Evolutionary conservation across 2,113 vertebrate species (phyloP), one percentile per base, ranked within the genome.

Genomic region (Seriola aureovittata): DNA sequence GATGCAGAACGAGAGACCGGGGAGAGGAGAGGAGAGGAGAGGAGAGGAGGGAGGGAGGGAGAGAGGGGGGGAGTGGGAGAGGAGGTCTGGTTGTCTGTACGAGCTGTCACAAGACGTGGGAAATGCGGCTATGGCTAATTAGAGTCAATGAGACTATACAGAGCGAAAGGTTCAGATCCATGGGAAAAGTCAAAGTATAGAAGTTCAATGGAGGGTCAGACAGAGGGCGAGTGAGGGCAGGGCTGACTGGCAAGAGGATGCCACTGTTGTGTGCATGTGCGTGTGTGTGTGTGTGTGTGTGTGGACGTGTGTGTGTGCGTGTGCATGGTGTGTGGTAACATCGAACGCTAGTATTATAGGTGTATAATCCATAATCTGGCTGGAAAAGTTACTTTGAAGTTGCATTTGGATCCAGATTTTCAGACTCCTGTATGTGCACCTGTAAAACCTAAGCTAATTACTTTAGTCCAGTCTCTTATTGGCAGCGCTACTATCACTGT

Each of bases 81-180:
- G 57, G 76, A 57, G 84, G 85, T 75, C 72, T 85, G 83, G 59
- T 71, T 73, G 77, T 88, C 78, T 85, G 64, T 75, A 67, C 77
- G 63, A 84, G 80, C 84, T 85, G 89, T 89, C 92, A 90, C 84
- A 66, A 82, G 83, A 89, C 60, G 85, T 77, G 85, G 86, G 80
- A 91, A 92, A 87, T 75, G 77, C 64, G 40, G 75, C 65, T 73
- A 48, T 29, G 68, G 81, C 78, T 85, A 91, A 92, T 91, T 91
- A 85, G 77, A 92, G 83, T 84, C 85, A 89, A 88, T 84, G 85
- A 82, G 81, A 78, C 52, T 23, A 44, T 25, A 81, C 29, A 84
- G 73, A 70, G 17, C 5, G 9, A 84, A 78, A 67, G 74, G 38
- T 75, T 60, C 46, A 11, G 62, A 67, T 84, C 62, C 81, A 77